Evolutionary conservation across 2,113 vertebrate species (phyloP).

Genomic region (Myotis lucifugus): DNA sequence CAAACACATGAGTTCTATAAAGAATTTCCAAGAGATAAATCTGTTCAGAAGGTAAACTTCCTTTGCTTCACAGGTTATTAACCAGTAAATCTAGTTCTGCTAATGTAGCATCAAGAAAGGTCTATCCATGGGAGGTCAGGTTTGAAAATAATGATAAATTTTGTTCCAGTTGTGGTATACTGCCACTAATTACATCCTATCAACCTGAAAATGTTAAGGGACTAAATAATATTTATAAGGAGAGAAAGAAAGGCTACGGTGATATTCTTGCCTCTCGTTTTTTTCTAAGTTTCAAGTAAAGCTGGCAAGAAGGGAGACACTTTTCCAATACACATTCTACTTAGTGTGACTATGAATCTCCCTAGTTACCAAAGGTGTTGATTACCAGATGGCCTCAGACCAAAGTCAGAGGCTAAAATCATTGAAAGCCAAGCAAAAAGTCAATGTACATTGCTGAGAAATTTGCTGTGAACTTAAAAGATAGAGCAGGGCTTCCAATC

Average conservation of each 20-base stretch:
- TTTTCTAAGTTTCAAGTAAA: not conserved
- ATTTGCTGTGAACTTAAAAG: not conserved
- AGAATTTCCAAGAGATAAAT: not conserved
- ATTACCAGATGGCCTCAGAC: not conserved
- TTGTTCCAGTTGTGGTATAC: not conserved
- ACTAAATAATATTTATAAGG: not conserved
- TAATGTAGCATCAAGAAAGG: not conserved
- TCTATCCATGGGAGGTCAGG: not conserved
- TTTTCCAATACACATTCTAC: not conserved
- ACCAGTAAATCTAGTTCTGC: not conserved
- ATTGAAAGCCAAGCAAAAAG: not conserved
- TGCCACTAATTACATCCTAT: not conserved
- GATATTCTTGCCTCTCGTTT: not conserved
- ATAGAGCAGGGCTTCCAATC: not conserved
- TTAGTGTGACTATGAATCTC: not conserved
- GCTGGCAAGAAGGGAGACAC: not conserved
- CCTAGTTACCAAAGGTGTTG: not conserved
- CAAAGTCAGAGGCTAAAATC: not conserved
- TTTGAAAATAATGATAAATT: constrained; percentile 52
- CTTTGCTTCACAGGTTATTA: not conserved
- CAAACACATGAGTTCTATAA: constrained; percentile 1
- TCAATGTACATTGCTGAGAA: not conserved
- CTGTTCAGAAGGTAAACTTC: not conserved
- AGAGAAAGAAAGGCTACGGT: not conserved
- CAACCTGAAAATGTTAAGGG: not conserved